A percentile compares a stretch with the other conserved stretches of the same genome.
Conservation (phyloP, 2,888 invertebrate genomes). For the Polymixis lichenea region DNA sequence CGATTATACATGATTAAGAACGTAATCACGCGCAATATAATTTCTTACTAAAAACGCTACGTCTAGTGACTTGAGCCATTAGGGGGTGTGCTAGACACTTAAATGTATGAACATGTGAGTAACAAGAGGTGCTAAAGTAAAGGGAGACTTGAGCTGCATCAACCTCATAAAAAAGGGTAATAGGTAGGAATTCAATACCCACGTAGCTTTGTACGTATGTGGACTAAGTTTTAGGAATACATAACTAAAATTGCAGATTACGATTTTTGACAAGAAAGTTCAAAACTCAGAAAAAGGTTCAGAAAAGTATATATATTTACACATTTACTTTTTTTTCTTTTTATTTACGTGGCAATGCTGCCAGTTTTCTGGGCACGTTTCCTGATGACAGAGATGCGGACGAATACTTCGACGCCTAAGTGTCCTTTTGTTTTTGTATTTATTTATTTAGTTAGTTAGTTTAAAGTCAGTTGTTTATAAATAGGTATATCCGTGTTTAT, state of each 20-base stretch:
- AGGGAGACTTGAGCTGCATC: slow-evolving; percentile 47
- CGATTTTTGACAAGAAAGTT: neutral
- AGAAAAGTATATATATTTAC: too few relatives aligned
- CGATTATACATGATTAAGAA: slow-evolving; percentile 26
- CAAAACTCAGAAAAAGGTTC: too few relatives aligned
- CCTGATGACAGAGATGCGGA: too few relatives aligned
- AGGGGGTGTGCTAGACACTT: slow-evolving; percentile 47
- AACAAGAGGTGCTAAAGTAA: slow-evolving; percentile 56
- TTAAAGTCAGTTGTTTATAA: too few relatives aligned
- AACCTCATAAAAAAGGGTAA: slow-evolving; percentile 9
- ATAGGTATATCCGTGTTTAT: too few relatives aligned
- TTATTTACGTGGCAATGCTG: too few relatives aligned
- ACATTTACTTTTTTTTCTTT: too few relatives aligned
- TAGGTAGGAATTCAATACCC: neutral
- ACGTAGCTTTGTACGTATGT: neutral
- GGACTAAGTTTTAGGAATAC: neutral
- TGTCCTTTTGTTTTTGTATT: too few relatives aligned
- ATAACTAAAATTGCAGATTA: neutral
- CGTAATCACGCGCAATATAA: neutral
- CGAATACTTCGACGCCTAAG: too few relatives aligned
- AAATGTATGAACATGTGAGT: slow-evolving; percentile 49
- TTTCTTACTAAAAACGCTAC: slow-evolving; percentile 34
- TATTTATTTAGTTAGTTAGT: too few relatives aligned
- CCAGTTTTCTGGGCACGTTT: too few relatives aligned
- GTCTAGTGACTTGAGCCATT: slow-evolving; percentile 39